Evolutionary conservation across 2,113 vertebrate genomes (phyloP), one percentile per base, ranked within the genome.

Genomic region (Grammomys dolichurus): DNA sequence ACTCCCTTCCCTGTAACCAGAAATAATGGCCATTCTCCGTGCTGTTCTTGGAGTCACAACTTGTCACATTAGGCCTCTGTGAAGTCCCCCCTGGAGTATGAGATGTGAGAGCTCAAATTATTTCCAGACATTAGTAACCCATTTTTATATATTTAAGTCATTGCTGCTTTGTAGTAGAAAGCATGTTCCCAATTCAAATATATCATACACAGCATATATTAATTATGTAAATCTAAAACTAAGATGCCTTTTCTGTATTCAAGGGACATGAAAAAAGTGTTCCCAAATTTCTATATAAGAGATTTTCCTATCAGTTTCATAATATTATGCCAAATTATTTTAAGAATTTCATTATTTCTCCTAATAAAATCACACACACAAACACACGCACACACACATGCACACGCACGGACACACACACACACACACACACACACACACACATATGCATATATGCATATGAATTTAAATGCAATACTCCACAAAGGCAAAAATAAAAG

Each of bases 381-480:
- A 4, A 48, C 48, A 48, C 48, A 48, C 48, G 4, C 48, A 48
- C 48, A 40, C 48, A 51, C 51, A 51, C 10, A 51, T 10, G 11
- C 51, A 51, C 48, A 51, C 48, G 1, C 48, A 51, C 48, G n/a
- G n/a, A 51, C 48, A 51, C 51, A 11, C 51, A 51, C 10, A 51
- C 10, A 11, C 9, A 9, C 10, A 51, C n/a, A n/a, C 48, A 51
- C 48, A 51, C 51, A 11, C 51, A 51, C 10, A 51, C 10, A 11
- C 9, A 9, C 10, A 51, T 65, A 65, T 26, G 26, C 26, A 28
- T 95, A 72, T 43, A 12, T 82, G 89, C 60, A 89, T 40, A 75
- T 89, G 7, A 81, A 93, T 90, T 96, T 72, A 96, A 95, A 86
- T 97, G 72, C 72, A 89, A 92, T 40, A 96, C 28, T 95, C 90